Base-by-base conservation (phyloP, 1,140 invertebrate genomes). In the Spodoptera frugiperda region DNA sequence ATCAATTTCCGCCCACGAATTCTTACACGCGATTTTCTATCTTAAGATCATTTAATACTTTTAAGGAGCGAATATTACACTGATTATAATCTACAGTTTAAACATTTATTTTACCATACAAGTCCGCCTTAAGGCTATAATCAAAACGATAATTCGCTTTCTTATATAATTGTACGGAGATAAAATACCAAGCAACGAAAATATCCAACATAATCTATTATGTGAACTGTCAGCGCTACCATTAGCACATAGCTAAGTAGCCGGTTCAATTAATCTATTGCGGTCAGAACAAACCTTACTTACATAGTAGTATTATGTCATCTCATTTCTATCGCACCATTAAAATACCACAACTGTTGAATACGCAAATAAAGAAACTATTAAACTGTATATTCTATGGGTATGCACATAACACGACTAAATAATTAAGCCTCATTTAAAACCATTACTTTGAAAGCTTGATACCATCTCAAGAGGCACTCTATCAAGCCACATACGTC, bases 1-100 rank as follows among this genome's bases (percentile, higher is more conserved):
- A 67, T 48, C 63, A 49, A 25, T 67, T 67, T 67, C 63, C 63
- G 19, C 19, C 63, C 49, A 67, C 17, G 12, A 14, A n/a, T 67
- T 67, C 25, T 14, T 48, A 33, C 44, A 67, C 19, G 17, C n/a
- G 30, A 25, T 39, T 39, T 46, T 46, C 39, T 9, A 30, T 48
- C 17, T 49, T 46, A 12, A 12, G 17, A 67, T 67, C 63, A 25
- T 25, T 14, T 67, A 49, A 10, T n/a, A 33, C 14, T 57, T 21
- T n/a, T 57, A 57, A 57, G 12, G 53, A 21, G 53, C 15, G 25
- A 39, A 39, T 59, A 59, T 25, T 25, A 0, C 8, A 6, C 3
- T 9, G 6, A 39, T 8, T 39, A 10, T 39, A 9, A 39, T 39
- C 33, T 39, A 39, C 33, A 39, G 4, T 57, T 14, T 30, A 30